These are phyloP conservation scores for Ctenosaura bakeri DNA, from an alignment of 2,797 vertebrate genomes.

Conservation along the genomic window DNA sequence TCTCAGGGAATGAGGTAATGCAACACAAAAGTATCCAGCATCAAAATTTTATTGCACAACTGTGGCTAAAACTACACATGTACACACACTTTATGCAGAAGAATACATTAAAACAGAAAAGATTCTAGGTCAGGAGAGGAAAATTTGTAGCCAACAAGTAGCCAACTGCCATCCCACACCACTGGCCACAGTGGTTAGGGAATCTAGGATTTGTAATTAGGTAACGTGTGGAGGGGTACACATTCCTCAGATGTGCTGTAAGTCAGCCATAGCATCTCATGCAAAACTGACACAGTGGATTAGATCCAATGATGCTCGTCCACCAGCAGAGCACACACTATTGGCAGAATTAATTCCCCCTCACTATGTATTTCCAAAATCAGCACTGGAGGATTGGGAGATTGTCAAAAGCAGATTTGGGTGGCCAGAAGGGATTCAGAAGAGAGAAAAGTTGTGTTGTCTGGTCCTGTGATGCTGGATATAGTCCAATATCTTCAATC, in stretches of 20 bases:
- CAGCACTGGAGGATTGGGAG: too few relatives aligned
- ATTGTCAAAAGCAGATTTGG: too few relatives aligned
- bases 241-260: neutral
- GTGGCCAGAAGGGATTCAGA: neutral
- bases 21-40: neutral
- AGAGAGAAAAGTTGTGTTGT: neutral
- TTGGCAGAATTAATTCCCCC: too few relatives aligned
- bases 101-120: neutral
- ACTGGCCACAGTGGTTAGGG: neutral
- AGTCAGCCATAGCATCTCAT: neutral
- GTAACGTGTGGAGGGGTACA: neutral
- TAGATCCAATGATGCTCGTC: too few relatives aligned
- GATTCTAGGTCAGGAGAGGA: neutral
- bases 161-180: neutral
- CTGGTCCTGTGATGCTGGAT: neutral
- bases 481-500: neutral
- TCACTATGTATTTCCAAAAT: too few relatives aligned
- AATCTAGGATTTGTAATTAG: too few relatives aligned
- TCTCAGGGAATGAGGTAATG: neutral
- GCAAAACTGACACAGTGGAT: too few relatives aligned
- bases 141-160: neutral
- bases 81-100: neutral
- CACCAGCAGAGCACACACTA: too few relatives aligned
- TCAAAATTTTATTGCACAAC: constrained; percentile 29
- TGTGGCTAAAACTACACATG: neutral